phyloP scores from a whole-genome alignment of 2,113 vertebrate genomes.

The Microtus pennsylvanicus region DNA sequence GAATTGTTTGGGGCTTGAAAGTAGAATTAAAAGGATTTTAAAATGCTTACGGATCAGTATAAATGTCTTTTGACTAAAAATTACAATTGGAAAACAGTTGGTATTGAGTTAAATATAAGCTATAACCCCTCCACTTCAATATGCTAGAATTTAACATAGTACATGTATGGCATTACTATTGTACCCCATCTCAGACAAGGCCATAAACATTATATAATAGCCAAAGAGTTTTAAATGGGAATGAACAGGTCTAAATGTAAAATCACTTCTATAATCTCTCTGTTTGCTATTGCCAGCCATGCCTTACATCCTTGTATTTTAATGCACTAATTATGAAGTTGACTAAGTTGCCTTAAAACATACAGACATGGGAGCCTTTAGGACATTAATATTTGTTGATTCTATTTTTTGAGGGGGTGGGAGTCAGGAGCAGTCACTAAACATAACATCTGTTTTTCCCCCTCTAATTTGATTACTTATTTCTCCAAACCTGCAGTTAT shows the following conservation, averaged over 20 bases:
- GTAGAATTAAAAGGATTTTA: not conserved
- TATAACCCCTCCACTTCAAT: constrained; percentile 69
- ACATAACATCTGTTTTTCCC: constrained; percentile 30
- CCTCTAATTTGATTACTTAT: not conserved
- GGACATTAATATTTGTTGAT: constrained; percentile 1
- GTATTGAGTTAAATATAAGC: constrained; percentile 80
- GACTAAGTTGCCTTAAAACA: constrained; percentile 23
- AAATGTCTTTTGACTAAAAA: constrained; percentile 75
- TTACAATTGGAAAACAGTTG: constrained; percentile 69
- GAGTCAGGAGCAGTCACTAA: not conserved
- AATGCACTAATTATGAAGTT: constrained; percentile 59
- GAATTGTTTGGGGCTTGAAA: constrained; percentile 46
- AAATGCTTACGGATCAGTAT: constrained; percentile 77
- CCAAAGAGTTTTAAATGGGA: not conserved
- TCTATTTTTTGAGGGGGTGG: not conserved
- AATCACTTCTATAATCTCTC: constrained; percentile 53
- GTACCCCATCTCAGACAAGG: not conserved
- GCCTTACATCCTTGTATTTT: constrained; percentile 27
- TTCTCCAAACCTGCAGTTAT: not conserved
- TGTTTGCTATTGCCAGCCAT: constrained; percentile 22
- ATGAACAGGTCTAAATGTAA: constrained; percentile 36
- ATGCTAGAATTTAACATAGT: constrained; percentile 66
- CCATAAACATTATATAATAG: constrained; percentile 40
- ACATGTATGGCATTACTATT: constrained; percentile 61
- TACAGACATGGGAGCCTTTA: constrained; percentile 21